Percentiles rank a stretch among this genome's conserved stretches.
Evolutionary conservation across 2,797 vertebrate species (phyloP).

Genomic region (Pseudochirops corinnae): DNA sequence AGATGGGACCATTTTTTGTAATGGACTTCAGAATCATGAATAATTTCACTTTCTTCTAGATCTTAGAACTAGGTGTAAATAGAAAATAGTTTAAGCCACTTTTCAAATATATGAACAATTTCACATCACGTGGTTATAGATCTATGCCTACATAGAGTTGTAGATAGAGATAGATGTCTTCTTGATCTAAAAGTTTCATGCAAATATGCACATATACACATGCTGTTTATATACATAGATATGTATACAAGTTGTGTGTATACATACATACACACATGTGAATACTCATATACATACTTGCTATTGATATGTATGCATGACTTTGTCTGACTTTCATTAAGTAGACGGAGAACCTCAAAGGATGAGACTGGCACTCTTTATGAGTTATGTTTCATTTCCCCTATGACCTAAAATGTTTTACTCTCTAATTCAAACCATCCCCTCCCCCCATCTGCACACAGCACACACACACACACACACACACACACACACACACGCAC

Average conservation of each 20-base stretch:
- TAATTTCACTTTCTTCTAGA: too few species aligned
- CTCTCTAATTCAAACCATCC: not conserved
- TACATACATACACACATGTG: not conserved
- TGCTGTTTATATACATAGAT: not conserved
- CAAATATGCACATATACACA: not conserved
- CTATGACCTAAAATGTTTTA: not conserved
- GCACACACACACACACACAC: not conserved
- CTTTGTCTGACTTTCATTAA: not conserved
- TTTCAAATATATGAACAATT: not conserved
- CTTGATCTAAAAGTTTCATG: not conserved
- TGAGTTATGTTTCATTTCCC: conserved; percentile 25
- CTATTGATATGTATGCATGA: not conserved
- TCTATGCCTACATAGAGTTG: not conserved
- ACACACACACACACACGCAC: not conserved
- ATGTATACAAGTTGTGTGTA: not conserved
- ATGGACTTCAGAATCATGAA: not conserved
- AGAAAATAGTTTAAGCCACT: not conserved
- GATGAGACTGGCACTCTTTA: not conserved
- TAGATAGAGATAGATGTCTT: not conserved
- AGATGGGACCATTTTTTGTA: not conserved
- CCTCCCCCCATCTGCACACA: not conserved
- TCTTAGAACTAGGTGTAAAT: not conserved
- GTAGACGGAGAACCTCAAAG: conserved; percentile 6
- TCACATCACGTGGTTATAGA: not conserved
- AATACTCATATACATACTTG: not conserved